phyloP scores from a whole-genome alignment of 2,113 vertebrate species.

The Ceratotherium simum region DNA sequence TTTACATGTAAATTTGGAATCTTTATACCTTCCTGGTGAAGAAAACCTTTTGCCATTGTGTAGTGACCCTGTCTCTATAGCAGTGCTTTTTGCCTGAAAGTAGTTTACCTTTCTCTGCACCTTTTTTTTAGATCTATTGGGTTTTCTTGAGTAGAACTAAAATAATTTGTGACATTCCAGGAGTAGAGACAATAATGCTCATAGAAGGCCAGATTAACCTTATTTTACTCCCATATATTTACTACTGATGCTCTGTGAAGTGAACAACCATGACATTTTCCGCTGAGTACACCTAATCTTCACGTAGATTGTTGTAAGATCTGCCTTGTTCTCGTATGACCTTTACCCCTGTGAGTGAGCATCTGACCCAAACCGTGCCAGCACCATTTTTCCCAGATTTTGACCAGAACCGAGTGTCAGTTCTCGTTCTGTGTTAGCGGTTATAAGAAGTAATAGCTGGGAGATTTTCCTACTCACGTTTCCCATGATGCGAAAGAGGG shows the following conservation, averaged over 20 bases:
- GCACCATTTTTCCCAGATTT: background rate
- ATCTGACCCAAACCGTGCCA: background rate
- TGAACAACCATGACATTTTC: background rate
- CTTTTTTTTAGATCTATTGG: background rate
- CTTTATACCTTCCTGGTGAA: background rate
- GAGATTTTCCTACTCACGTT: background rate
- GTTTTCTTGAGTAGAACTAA: background rate
- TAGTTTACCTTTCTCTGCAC: background rate
- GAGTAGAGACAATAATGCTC: background rate
- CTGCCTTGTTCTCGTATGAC: background rate
- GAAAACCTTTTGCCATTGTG: background rate
- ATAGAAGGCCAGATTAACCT: background rate
- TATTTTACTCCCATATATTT: background rate
- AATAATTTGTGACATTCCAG: background rate
- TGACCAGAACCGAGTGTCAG: background rate
- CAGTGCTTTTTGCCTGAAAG: background rate
- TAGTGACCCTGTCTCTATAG: background rate
- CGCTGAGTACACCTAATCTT: background rate
- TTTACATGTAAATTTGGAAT: background rate
- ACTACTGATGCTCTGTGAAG: background rate
- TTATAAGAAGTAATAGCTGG: background rate
- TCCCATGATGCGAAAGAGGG: background rate
- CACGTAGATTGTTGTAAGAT: background rate
- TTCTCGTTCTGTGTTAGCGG: background rate
- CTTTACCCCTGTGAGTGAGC: background rate